These are phyloP conservation scores for Macroramphosus scolopax DNA, from an alignment of 2,797 vertebrate species.

Conservation along the genomic window DNA sequence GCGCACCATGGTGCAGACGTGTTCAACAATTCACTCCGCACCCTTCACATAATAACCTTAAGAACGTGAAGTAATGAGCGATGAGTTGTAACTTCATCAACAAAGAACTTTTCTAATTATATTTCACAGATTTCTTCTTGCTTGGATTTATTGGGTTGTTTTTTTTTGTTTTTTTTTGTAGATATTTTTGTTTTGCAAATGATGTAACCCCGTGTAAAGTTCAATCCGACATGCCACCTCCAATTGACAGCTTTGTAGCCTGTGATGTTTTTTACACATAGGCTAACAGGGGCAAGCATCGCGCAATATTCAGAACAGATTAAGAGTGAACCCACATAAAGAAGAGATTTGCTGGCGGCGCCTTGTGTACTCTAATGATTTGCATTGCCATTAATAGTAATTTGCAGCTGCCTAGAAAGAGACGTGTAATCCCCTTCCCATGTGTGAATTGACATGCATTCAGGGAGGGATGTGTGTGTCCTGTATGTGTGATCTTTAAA, in stretches of 20 bases:
- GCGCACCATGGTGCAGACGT: conserved; percentile 25
- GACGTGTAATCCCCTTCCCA: conserved; percentile 75
- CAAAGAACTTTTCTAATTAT: conserved; percentile 54
- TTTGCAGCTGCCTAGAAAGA: conserved; percentile 73
- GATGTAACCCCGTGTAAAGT: conserved; percentile 65
- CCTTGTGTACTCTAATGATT: conserved; percentile 73
- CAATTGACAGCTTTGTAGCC: conserved; percentile 59
- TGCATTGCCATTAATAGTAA: conserved; percentile 79
- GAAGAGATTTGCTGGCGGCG: conserved; percentile 61
- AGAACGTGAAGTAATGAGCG: conserved; percentile 26
- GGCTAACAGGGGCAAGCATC: conserved; percentile 45
- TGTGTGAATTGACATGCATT: conserved; percentile 79
- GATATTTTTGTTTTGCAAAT: conserved; percentile 44
- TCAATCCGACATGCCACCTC: conserved; percentile 54
- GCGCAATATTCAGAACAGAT: conserved; percentile 66
- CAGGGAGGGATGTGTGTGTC: conserved; percentile 65
- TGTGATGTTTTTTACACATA: conserved; percentile 44
- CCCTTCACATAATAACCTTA: conserved; percentile 26
- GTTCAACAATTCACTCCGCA: conserved; percentile 33
- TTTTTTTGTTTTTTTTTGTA: background rate
- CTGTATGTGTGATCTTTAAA: conserved; percentile 83
- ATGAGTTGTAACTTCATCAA: conserved; percentile 42
- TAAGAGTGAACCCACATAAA: conserved; percentile 63
- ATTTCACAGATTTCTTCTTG: conserved; percentile 45
- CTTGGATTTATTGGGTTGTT: conserved; percentile 21